Evolutionary conservation across 2,797 vertebrate genomes (phyloP), one percentile per base, ranked within the genome.

Genomic region (Australoheros facetus): DNA sequence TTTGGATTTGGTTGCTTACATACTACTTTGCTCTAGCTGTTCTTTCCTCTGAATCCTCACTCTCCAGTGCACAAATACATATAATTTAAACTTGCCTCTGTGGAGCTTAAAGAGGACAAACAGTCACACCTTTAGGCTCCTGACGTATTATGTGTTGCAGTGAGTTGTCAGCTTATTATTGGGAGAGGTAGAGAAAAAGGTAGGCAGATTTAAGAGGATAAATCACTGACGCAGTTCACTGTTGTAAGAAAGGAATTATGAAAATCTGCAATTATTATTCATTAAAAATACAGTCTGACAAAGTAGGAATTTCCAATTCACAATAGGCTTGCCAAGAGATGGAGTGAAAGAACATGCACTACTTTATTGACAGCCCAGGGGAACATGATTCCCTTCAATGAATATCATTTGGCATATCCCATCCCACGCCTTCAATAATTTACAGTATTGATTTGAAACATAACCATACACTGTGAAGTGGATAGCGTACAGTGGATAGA

Each of bases 201-300:
- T 60, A 78, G 75, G 82, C 71, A 83, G 77, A 85, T 84, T 83
- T 81, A 78, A 84, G 84, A 75, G 85, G 93, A 94, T 94, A 88
- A 93, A 91, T 91, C 78, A 76, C 79, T 83, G 75, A 86, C 77
- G 89, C 81, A 76, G 87, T 85, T 91, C 71, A 84, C 55, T 87
- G 80, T 89, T 88, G 88, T 90, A 88, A 88, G 83, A 87, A 87
- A 89, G 90, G 91, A 94, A 93, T 94, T 90, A 19, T 14, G 73
- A 91, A 94, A 89, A 93, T 88, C 92, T 92, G 87, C 93, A 91
- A 95, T 95, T 95, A 91, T 94, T 96, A 95, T 96, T 96, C 95
- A 96, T 94, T 93, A 91, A 94, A 96, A 95, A 94, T 85, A 92
- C 80, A 90, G 82, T 90, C 86, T 76, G 87, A 89, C 92, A 88